Evolutionary conservation across 2,797 vertebrate species (phyloP).

Genomic region (Typhlichthys subterraneus): DNA sequence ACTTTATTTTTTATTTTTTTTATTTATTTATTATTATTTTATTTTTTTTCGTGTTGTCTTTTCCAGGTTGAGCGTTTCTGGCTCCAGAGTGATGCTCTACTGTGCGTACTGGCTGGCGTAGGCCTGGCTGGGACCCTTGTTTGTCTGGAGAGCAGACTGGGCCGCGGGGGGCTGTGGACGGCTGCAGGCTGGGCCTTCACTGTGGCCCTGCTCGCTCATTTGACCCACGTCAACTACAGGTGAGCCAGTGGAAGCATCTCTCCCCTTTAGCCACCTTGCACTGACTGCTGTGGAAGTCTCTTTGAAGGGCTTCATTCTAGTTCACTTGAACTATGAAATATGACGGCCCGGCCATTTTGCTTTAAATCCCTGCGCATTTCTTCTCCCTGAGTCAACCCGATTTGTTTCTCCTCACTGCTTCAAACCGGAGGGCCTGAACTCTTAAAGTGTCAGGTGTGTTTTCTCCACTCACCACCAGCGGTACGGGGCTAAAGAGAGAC

Average conservation of each 20-base stretch:
- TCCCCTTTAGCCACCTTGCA: background rate
- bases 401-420: slow-evolving; percentile 64
- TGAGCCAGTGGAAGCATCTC: slow-evolving; percentile 51
- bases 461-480: slow-evolving; percentile 59
- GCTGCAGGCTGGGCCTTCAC: slow-evolving; percentile 84
- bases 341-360: background rate
- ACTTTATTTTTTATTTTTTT: slow-evolving; percentile 8
- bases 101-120: slow-evolving; percentile 89
- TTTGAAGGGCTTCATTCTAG: slow-evolving; percentile 26
- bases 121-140: slow-evolving; percentile 76
- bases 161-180: slow-evolving; percentile 58
- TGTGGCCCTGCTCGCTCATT: slow-evolving; percentile 75
- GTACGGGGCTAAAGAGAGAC: slow-evolving; percentile 69
- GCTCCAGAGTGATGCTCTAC: slow-evolving; percentile 90
- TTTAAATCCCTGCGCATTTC: slow-evolving; percentile 55
- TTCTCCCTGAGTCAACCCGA: slow-evolving; percentile 72
- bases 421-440: slow-evolving; percentile 63
- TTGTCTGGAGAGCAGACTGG: slow-evolving; percentile 66
- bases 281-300: slow-evolving; percentile 10
- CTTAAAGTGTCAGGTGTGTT: slow-evolving; percentile 62
- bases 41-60: slow-evolving; percentile 2
- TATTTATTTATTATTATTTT: no score
- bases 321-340: slow-evolving; percentile 38
- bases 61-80: slow-evolving; percentile 95
- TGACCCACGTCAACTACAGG: slow-evolving; percentile 88